phyloP scores from a whole-genome alignment of 2,888 invertebrate species.

The Celastrina argiolus region DNA sequence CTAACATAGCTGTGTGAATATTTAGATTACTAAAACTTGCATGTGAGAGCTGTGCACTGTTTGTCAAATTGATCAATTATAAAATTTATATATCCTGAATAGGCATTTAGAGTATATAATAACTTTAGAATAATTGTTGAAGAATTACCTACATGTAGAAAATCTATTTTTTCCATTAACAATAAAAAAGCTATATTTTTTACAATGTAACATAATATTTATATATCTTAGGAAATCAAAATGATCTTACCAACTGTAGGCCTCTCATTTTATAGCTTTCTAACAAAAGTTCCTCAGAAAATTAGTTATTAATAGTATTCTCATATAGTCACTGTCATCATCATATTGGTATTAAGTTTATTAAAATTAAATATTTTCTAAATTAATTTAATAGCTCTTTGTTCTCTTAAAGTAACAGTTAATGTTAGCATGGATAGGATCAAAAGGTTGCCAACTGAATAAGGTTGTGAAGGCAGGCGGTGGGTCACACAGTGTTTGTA shows the following conservation, averaged over 20 bases:
- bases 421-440: not conserved
- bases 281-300: constrained; percentile 16
- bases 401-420: not conserved
- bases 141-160: constrained; percentile 3
- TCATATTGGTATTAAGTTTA: not conserved
- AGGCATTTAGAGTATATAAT: constrained; percentile 2
- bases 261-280: constrained; percentile 15
- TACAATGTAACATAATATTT: not conserved
- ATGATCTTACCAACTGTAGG: not conserved
- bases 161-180: constrained; percentile 10
- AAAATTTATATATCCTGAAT: not conserved
- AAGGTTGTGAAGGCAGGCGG: constrained; percentile 1
- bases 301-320: not conserved
- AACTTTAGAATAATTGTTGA: not conserved
- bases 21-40: constrained; percentile 8
- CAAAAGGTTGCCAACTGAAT: constrained; percentile 3
- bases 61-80: constrained; percentile 14
- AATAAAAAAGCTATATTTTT: constrained; percentile 16
- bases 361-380: not conserved
- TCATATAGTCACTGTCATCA: not conserved
- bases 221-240: not conserved
- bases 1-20: constrained; percentile 22
- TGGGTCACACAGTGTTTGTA: constrained; percentile 1
- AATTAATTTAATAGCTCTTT: not conserved
- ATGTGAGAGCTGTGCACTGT: not conserved